These are phyloP conservation scores for Apodemia mormo DNA, from an alignment of 2,888 invertebrate species.

Conservation along the genomic window DNA sequence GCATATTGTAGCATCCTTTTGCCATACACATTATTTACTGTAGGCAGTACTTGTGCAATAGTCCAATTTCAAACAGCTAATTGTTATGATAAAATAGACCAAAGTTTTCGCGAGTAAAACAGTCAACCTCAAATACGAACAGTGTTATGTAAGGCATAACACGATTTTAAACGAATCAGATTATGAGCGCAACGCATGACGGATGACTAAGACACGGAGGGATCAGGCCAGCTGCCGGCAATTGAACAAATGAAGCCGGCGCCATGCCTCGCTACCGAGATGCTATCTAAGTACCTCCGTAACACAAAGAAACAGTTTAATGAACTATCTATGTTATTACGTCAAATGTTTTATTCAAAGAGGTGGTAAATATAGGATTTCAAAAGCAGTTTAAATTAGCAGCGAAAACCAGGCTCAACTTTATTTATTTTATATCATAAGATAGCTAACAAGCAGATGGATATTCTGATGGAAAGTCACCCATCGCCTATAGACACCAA, in stretches of 20 bases:
- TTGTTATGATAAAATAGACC: too few species aligned
- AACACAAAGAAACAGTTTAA: conserved; percentile 13
- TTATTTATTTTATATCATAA: too few species aligned
- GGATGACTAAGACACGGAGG: conserved; percentile 43
- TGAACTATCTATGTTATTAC: conserved; percentile 13
- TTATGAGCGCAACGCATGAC: conserved; percentile 26
- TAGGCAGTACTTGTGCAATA: too few species aligned
- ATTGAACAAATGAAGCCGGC: conserved; percentile 72
- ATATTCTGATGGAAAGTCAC: too few species aligned
- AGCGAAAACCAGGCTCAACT: too few species aligned
- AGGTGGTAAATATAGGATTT: too few species aligned
- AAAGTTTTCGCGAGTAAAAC: background rate
- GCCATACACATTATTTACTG: too few species aligned
- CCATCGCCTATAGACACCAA: too few species aligned
- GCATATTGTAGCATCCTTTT: too few species aligned
- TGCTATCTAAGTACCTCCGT: conserved; percentile 22
- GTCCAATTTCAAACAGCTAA: background rate
- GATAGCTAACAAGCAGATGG: too few species aligned
- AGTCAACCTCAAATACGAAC: background rate
- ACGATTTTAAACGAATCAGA: conserved; percentile 24
- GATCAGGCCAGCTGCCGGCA: conserved; percentile 60
- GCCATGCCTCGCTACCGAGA: conserved; percentile 49
- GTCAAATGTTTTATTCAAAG: conserved; percentile 3
- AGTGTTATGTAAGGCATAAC: conserved; percentile 11
- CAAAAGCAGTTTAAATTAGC: too few species aligned